Evolutionary conservation across 2,113 vertebrate genomes (phyloP).

Genomic region (Epinephelus lanceolatus): DNA sequence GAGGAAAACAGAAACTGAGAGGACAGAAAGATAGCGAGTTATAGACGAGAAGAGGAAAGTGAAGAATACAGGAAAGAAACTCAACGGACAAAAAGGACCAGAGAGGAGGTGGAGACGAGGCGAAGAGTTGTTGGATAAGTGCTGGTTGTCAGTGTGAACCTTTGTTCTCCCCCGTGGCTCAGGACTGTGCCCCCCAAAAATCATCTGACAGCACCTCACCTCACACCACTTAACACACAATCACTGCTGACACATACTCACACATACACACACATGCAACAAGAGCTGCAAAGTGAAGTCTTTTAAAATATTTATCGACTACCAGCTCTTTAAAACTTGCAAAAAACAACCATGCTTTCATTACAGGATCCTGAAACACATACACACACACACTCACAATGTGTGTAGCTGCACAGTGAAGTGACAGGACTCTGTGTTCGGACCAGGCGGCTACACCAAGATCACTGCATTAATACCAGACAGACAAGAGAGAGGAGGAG

Average conservation of each 20-base stretch:
- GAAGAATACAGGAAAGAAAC: not conserved
- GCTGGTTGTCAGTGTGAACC: conserved; percentile 52
- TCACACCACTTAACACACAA: conserved; percentile 52
- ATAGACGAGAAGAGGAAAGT: not conserved
- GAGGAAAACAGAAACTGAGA: not conserved
- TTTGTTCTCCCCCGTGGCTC: conserved; percentile 39
- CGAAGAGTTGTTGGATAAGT: conserved; percentile 55
- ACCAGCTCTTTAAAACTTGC: conserved; percentile 64
- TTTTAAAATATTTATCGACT: conserved; percentile 72
- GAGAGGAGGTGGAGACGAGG: not conserved
- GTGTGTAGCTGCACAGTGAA: conserved; percentile 41
- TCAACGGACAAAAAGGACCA: not conserved
- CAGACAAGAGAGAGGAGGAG: conserved; percentile 33
- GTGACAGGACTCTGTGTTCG: conserved; percentile 60
- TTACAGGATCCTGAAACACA: conserved; percentile 28
- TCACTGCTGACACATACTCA: conserved; percentile 28
- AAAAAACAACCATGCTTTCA: conserved; percentile 60
- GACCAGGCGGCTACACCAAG: conserved; percentile 40
- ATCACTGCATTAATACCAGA: conserved; percentile 38
- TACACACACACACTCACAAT: conserved; percentile 32
- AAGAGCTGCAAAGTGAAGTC: conserved; percentile 64
- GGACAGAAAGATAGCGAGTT: not conserved
- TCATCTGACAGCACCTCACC: conserved; percentile 46
- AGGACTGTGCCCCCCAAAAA: conserved; percentile 15
- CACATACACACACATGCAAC: conserved; percentile 13